Percentiles rank a stretch among this genome's conserved stretches.
phyloP scores from a whole-genome alignment of 1,140 invertebrate species.

The Drosophila nannoptera region DNA sequence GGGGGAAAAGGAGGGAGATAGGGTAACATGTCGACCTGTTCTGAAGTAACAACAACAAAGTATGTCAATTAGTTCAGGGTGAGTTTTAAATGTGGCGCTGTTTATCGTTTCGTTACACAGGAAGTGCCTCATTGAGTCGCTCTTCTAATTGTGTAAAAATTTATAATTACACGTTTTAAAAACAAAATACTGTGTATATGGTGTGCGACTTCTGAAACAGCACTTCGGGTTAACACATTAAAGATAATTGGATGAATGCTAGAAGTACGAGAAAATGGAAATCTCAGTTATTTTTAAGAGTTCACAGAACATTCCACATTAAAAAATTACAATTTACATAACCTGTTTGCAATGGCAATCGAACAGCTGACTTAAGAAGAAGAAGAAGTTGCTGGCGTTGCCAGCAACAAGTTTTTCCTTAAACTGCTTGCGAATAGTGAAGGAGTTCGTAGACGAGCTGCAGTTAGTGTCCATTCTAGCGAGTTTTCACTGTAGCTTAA shows the following conservation, averaged over 20 bases:
- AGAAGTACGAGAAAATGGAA: not conserved
- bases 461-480: no score
- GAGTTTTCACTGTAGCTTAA: no score
- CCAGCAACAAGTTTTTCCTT: not conserved
- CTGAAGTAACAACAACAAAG: conserved; percentile 3
- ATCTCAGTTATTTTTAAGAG: no score
- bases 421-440: not conserved
- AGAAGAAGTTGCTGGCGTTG: no score
- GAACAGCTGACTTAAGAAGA: no score
- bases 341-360: no score
- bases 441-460: no score
- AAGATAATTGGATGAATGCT: not conserved
- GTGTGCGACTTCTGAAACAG: not conserved
- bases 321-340: no score
- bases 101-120: conserved; percentile 17
- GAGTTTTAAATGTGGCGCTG: conserved; percentile 21
- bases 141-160: conserved; percentile 11
- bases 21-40: conserved; percentile 4
- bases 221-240: not conserved
- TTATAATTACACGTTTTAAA: conserved; percentile 12
- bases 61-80: conserved; percentile 33
- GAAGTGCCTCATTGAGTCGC: conserved; percentile 10
- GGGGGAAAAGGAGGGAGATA: not conserved
- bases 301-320: no score
- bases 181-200: not conserved